These are phyloP conservation scores for Anthopleura xanthogrammica DNA, from an alignment of 92 coral and sea anemone species.

Conservation along the genomic window DNA sequence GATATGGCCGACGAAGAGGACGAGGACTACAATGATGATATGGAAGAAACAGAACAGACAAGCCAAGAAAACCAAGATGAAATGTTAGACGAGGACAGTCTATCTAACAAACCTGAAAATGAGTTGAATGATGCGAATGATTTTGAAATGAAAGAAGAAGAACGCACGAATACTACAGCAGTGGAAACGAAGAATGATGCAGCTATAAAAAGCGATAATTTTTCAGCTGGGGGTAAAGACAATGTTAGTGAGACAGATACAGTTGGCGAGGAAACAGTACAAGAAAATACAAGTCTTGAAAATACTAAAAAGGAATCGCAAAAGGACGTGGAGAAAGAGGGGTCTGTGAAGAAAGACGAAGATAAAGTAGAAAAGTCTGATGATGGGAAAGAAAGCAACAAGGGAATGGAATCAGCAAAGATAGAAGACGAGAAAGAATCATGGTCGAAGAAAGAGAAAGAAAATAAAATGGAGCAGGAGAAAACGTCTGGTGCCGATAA, in stretches of 20 bases:
- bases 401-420: not conserved
- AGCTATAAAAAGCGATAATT: not conserved
- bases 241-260: too few species aligned
- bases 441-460: slow-evolving; percentile 12
- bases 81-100: not conserved
- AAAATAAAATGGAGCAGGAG: slow-evolving; percentile 16
- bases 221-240: not conserved
- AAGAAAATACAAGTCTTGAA: not conserved
- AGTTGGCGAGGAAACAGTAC: not conserved
- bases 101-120: not conserved
- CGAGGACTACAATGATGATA: slow-evolving; percentile 13
- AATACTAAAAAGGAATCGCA: slow-evolving; percentile 8
- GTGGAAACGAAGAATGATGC: not conserved
- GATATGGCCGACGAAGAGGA: slow-evolving; percentile 29
- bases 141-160: not conserved
- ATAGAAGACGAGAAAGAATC: slow-evolving; percentile 6
- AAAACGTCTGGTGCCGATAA: not conserved
- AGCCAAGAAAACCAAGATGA: slow-evolving; percentile 9
- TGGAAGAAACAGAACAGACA: not conserved
- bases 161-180: not conserved
- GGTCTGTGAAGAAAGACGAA: not conserved
- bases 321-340: slow-evolving; percentile 9
- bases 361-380: not conserved
- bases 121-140: not conserved
- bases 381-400: not conserved